phyloP scores from a whole-genome alignment of 2,888 invertebrate genomes.

The Ochropleura leucogaster region DNA sequence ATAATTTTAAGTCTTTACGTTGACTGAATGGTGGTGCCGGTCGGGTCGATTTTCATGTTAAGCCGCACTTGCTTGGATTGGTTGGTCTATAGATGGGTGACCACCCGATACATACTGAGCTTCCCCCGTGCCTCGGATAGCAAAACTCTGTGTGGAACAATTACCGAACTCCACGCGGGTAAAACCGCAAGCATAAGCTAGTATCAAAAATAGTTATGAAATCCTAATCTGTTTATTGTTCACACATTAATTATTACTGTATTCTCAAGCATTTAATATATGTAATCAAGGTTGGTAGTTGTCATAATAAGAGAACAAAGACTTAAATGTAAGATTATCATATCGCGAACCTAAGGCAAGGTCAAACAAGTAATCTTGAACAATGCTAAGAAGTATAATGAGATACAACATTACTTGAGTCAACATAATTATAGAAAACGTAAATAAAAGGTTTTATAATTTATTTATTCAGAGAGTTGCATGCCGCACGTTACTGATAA shows the following conservation, averaged over 20 bases:
- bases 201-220: not conserved
- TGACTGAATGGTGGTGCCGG: not conserved
- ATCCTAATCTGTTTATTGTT: slow-evolving; percentile 21
- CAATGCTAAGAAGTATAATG: slow-evolving; percentile 41
- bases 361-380: slow-evolving; percentile 40
- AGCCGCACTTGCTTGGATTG: no score
- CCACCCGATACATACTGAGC: no score
- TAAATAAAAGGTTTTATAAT: slow-evolving; percentile 9
- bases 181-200: no score
- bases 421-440: slow-evolving; percentile 26
- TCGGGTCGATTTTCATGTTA: no score
- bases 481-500: slow-evolving; percentile 41
- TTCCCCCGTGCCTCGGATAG: no score
- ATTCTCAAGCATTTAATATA: slow-evolving; percentile 15
- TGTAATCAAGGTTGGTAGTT: not conserved
- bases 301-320: slow-evolving; percentile 44
- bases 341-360: slow-evolving; percentile 24
- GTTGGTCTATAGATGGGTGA: no score
- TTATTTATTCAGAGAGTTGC: slow-evolving; percentile 34
- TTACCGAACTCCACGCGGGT: no score
- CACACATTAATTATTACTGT: not conserved
- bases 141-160: no score
- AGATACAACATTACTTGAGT: slow-evolving; percentile 26
- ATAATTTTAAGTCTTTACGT: slow-evolving; percentile 4
- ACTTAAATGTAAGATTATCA: slow-evolving; percentile 23